Conservation (phyloP, 2,888 invertebrate species). For the Tuta absoluta region DNA sequence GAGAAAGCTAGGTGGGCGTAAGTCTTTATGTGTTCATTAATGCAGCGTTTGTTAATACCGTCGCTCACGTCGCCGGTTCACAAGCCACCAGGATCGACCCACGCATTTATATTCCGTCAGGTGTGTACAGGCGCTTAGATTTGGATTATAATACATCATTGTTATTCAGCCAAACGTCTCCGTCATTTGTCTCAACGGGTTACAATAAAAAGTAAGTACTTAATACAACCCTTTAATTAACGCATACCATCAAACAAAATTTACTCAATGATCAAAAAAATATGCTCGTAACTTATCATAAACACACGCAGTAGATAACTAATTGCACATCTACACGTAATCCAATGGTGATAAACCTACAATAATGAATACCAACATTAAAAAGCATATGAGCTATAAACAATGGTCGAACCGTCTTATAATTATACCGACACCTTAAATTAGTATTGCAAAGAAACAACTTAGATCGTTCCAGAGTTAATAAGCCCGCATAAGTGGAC, state of each 20-base stretch:
- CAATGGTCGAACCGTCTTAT: conserved; percentile 33
- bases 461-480: conserved; percentile 51
- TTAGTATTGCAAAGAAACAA: conserved; percentile 47
- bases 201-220: conserved; percentile 52
- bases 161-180: conserved; percentile 68
- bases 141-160: conserved; percentile 79
- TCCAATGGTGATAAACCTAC: conserved; percentile 30
- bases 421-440: conserved; percentile 47
- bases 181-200: conserved; percentile 68
- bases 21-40: conserved; percentile 74
- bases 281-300: neutral
- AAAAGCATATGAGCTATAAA: conserved; percentile 38
- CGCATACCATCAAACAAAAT: conserved; percentile 3
- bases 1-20: conserved; percentile 53
- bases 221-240: conserved; percentile 49
- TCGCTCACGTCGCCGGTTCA: conserved; percentile 78
- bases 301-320: neutral
- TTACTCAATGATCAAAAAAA: neutral
- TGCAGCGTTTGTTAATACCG: conserved; percentile 75
- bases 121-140: conserved; percentile 73
- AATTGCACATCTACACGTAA: conserved; percentile 13
- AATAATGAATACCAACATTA: conserved; percentile 48
- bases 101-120: conserved; percentile 75
- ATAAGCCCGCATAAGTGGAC: conserved; percentile 55
- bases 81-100: conserved; percentile 65